phyloP scores from a whole-genome alignment of 2,113 vertebrate genomes.

The Urocynchramus pylzowi region DNA sequence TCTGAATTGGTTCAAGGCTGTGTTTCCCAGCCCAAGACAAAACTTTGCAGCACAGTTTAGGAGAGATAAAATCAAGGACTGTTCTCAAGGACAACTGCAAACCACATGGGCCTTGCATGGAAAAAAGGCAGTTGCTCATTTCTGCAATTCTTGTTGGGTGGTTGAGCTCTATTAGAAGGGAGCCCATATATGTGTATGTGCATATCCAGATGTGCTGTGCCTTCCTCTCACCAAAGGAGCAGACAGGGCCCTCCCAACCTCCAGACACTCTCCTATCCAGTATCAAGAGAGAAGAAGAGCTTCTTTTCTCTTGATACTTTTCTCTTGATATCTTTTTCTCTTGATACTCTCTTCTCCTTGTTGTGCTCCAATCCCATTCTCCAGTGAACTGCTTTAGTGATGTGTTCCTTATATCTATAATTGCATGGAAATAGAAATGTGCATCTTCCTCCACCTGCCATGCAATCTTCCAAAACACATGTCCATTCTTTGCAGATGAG shows the following conservation, averaged over 20 bases:
- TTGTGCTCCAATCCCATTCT: background rate
- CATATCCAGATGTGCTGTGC: background rate
- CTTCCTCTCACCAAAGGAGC: background rate
- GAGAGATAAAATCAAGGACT: background rate
- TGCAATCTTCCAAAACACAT: background rate
- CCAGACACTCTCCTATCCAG: background rate
- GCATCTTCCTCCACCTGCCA: background rate
- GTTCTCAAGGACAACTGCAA: background rate
- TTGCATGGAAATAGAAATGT: background rate
- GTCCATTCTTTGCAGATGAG: background rate
- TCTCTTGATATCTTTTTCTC: too few relatives aligned
- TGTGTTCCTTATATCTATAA: background rate
- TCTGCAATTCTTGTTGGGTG: background rate
- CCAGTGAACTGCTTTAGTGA: background rate
- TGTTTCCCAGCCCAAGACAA: background rate
- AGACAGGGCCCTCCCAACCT: background rate
- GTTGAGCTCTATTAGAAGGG: background rate
- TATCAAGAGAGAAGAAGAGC: too few relatives aligned
- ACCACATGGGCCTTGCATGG: background rate
- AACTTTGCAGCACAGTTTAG: background rate
- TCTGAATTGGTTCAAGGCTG: background rate
- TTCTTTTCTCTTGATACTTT: background rate
- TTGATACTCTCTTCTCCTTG: background rate
- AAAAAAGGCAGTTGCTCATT: background rate
- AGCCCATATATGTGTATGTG: fast-evolving